Evolutionary conservation across 2,888 invertebrate genomes (phyloP), one percentile per base, ranked within the genome.

Genomic region (Drosophila mimetica): DNA sequence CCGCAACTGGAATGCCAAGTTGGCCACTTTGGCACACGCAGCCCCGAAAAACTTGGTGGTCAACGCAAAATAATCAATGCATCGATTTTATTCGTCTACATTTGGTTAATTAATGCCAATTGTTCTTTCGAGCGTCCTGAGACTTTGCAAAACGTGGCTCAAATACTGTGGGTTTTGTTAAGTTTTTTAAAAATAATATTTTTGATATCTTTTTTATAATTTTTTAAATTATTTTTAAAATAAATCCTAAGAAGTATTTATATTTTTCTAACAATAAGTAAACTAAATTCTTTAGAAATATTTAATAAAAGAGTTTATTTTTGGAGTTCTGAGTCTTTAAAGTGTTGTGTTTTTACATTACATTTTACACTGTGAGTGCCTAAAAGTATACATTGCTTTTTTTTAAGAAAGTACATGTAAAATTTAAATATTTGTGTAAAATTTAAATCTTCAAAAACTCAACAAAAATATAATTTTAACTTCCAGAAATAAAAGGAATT

Each of bases 31-130:
- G 20, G 36, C 34, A 37, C 36, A n/a, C 41, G 63, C 48, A 41
- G 44, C 9, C 34, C 44, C 47, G 41, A 64, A 57, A 48, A 30
- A 25, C 20, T 20, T 28, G 20, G n/a, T 25, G 50, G 59, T 36
- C 61, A 63, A 20, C 18, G 37, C 32, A 36, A 30, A 44, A 79
- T 77, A 86, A 83, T 87, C 83, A 71, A 87, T 87, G 51, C 60
- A 86, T 86, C 76, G 86, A 86, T 88, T 84, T 81, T 54, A 14
- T 34, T 55, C 22, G 20, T 25, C 20, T 28, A 20, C 42, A 32
- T 47, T 9, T 79, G 48, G 44, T 71, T 86, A 73, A 80, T 83
- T 87, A 73, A 85, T 58, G 65, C 7, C 48, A 74, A 71, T 72
- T 71, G 60, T 61, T 61, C 16, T 44, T 52, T 16, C n/a, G n/a